These are phyloP conservation scores for Pseudorasbora parva DNA, from an alignment of 2,113 vertebrate species.

Conservation along the genomic window DNA sequence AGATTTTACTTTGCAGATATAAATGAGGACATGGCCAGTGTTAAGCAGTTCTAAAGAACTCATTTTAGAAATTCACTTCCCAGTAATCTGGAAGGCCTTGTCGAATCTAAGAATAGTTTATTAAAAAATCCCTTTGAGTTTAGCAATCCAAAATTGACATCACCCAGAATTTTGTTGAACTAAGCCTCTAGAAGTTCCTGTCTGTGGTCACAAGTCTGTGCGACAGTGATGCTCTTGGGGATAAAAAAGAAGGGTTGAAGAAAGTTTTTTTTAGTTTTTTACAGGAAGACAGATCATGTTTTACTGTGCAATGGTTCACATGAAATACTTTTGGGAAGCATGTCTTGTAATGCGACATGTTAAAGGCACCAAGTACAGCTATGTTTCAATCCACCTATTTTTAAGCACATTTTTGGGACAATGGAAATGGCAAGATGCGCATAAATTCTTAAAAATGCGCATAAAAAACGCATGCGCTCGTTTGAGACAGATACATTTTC, in stretches of 20 bases:
- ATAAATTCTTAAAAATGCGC: too few relatives aligned
- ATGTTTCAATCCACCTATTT: too few relatives aligned
- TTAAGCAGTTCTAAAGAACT: background rate
- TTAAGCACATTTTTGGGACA: too few relatives aligned
- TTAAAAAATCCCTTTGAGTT: background rate
- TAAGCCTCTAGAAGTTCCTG: background rate
- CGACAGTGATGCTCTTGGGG: background rate
- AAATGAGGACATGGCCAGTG: background rate
- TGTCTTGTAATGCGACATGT: background rate
- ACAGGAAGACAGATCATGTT: background rate
- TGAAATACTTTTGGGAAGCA: background rate
- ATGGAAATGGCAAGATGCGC: too few relatives aligned
- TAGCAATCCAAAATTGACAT: background rate
- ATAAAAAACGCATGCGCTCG: too few relatives aligned
- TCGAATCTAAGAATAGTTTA: background rate
- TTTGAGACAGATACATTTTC: too few relatives aligned
- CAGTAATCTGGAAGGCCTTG: background rate
- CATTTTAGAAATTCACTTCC: conserved; percentile 7
- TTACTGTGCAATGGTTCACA: background rate
- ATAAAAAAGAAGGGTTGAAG: background rate
- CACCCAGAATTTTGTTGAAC: background rate
- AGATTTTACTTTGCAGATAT: conserved; percentile 9
- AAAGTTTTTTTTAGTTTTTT: background rate
- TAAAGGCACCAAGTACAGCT: background rate
- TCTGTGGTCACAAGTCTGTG: background rate